phyloP scores from a whole-genome alignment of 2,888 invertebrate genomes.

The Meandrusa payeni region DNA sequence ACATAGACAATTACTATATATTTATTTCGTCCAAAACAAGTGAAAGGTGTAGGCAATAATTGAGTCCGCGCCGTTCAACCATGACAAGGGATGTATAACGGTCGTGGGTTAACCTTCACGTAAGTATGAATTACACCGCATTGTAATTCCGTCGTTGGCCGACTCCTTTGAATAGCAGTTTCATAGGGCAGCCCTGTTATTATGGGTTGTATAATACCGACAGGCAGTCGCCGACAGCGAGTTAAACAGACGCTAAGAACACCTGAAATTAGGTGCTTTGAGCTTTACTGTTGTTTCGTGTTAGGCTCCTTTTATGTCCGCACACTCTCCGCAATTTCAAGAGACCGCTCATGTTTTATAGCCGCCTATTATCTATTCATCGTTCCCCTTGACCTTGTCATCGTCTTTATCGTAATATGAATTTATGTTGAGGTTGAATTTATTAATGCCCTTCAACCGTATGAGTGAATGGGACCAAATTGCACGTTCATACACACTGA shows the following conservation, averaged over 20 bases:
- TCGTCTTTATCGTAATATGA: constrained; percentile 14
- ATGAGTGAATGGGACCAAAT: too few relatives aligned
- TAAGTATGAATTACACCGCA: constrained; percentile 57
- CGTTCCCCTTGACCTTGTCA: constrained; percentile 14
- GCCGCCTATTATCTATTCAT: constrained; percentile 21
- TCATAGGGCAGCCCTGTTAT: constrained; percentile 62
- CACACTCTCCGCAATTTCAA: constrained; percentile 13
- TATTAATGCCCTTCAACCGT: too few relatives aligned
- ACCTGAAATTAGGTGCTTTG: constrained; percentile 52
- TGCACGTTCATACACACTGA: too few relatives aligned
- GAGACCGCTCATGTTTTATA: constrained; percentile 19
- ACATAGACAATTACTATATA: too few relatives aligned
- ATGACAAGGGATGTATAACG: constrained; percentile 54
- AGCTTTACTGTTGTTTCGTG: constrained; percentile 26
- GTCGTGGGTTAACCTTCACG: constrained; percentile 57
- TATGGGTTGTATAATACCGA: constrained; percentile 61
- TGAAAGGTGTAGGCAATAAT: constrained; percentile 5
- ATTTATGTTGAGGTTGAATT: constrained; percentile 4
- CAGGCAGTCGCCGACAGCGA: constrained; percentile 52
- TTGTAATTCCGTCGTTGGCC: constrained; percentile 51
- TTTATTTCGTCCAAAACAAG: too few relatives aligned
- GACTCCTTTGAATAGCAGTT: constrained; percentile 64
- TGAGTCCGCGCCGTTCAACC: constrained; percentile 25
- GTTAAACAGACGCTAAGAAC: constrained; percentile 51
- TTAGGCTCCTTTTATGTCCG: constrained; percentile 26